Evolutionary conservation across 2,888 invertebrate species (phyloP).

Genomic region (Yponomeuta malinellus): DNA sequence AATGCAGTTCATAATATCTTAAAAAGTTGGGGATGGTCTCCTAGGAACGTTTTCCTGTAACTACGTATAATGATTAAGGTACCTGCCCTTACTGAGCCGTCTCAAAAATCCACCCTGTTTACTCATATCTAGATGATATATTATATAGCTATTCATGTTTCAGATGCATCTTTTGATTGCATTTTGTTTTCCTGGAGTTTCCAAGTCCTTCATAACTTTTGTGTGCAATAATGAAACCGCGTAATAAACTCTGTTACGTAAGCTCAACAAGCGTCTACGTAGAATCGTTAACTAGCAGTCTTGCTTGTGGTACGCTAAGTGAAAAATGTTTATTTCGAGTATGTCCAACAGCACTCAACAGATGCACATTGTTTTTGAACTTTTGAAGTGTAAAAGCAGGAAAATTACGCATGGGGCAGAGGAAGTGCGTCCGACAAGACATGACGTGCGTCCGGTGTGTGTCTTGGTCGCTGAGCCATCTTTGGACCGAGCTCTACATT

Average conservation of each 20-base stretch:
- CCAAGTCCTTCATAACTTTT: conserved; percentile 12
- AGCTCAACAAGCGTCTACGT: conserved; percentile 35
- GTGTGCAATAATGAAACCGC: conserved; percentile 28
- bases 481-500: conserved; percentile 33
- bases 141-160: too few species aligned
- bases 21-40: too few species aligned
- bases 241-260: conserved; percentile 47
- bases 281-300: conserved; percentile 17
- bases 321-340: conserved; percentile 42
- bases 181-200: conserved; percentile 31
- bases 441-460: conserved; percentile 58
- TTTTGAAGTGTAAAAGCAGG: conserved; percentile 46
- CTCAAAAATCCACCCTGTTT: too few species aligned
- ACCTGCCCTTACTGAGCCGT: too few species aligned
- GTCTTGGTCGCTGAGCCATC: conserved; percentile 35
- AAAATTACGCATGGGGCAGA: conserved; percentile 52
- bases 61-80: too few species aligned
- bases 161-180: neutral
- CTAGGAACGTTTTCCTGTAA: too few species aligned
- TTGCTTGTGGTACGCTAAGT: conserved; percentile 12
- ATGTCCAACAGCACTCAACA: conserved; percentile 29
- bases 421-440: conserved; percentile 60
- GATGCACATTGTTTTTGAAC: conserved; percentile 36
- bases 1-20: too few species aligned
- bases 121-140: too few species aligned